Evolutionary conservation across 2,797 vertebrate species (phyloP).

Genomic region (Ciconia nigra): DNA sequence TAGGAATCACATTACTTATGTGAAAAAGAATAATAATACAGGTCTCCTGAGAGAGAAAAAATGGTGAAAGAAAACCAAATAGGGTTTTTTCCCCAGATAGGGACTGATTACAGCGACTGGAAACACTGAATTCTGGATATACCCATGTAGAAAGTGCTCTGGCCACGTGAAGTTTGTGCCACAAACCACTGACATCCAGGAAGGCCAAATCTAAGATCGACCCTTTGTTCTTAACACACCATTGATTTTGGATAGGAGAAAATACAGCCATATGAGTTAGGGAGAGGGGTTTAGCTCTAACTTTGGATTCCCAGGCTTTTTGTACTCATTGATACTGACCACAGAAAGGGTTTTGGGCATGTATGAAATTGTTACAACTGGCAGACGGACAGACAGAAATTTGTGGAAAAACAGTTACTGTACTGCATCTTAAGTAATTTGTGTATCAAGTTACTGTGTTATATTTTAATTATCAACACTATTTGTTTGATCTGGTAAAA

Average conservation of each 20-base stretch:
- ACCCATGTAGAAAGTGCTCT: neutral
- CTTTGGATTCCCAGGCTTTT: neutral
- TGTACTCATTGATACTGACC: neutral
- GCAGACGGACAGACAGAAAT: neutral
- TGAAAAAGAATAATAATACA: neutral
- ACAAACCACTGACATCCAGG: neutral
- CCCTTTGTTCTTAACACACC: neutral
- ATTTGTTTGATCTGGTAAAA: slow-evolving; percentile 26
- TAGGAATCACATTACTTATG: neutral
- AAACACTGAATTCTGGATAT: neutral
- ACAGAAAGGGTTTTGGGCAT: neutral
- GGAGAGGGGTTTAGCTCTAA: neutral
- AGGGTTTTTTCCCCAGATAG: neutral
- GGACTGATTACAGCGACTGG: neutral
- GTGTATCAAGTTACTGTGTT: neutral
- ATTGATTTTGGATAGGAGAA: neutral
- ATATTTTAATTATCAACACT: neutral
- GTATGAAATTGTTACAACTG: neutral
- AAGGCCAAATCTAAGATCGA: neutral
- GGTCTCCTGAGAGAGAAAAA: neutral
- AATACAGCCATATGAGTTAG: neutral
- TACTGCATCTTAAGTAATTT: neutral
- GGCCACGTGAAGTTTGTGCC: neutral
- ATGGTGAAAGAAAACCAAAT: neutral
- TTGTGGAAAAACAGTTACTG: neutral